These are phyloP conservation scores for Andricus grossulariae DNA, from an alignment of 1,140 invertebrate genomes.

Conservation along the genomic window DNA sequence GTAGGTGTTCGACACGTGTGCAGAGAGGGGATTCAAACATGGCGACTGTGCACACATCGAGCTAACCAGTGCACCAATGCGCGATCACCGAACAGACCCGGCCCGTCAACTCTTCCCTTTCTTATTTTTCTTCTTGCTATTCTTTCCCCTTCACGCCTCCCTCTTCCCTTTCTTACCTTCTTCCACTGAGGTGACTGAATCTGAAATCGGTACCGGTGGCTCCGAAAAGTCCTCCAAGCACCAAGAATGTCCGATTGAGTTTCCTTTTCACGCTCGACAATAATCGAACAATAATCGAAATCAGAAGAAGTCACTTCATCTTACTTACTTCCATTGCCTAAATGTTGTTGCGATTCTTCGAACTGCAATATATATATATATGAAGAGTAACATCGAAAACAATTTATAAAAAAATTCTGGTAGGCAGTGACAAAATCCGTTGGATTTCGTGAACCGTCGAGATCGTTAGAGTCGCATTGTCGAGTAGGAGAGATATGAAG, in stretches of 20 bases:
- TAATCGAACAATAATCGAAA: not conserved
- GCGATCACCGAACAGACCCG: slow-evolving; percentile 69
- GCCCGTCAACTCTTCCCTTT: slow-evolving; percentile 55
- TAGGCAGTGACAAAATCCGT: slow-evolving; percentile 42
- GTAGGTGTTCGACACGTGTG: slow-evolving; percentile 63
- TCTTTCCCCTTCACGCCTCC: slow-evolving; percentile 50
- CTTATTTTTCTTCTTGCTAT: slow-evolving; percentile 59
- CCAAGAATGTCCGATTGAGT: slow-evolving; percentile 39
- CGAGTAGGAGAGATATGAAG: slow-evolving; percentile 11
- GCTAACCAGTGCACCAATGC: slow-evolving; percentile 67
- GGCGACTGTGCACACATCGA: slow-evolving; percentile 71
- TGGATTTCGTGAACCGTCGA: slow-evolving; percentile 43
- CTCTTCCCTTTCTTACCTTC: slow-evolving; percentile 45
- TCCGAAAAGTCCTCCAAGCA: slow-evolving; percentile 42
- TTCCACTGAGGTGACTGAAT: slow-evolving; percentile 40
- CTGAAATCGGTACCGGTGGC: slow-evolving; percentile 22
- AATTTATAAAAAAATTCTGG: slow-evolving; percentile 34
- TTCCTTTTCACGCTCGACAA: slow-evolving; percentile 36
- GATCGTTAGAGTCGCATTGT: slow-evolving; percentile 60
- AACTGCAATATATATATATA: not conserved
- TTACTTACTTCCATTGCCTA: not conserved
- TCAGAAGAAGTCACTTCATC: not conserved
- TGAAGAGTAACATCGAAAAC: not conserved
- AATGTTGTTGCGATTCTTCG: not conserved
- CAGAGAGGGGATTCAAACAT: slow-evolving; percentile 69